Base-by-base conservation (phyloP, 1,140 invertebrate genomes). In the Doryteuthis pealeii region DNA sequence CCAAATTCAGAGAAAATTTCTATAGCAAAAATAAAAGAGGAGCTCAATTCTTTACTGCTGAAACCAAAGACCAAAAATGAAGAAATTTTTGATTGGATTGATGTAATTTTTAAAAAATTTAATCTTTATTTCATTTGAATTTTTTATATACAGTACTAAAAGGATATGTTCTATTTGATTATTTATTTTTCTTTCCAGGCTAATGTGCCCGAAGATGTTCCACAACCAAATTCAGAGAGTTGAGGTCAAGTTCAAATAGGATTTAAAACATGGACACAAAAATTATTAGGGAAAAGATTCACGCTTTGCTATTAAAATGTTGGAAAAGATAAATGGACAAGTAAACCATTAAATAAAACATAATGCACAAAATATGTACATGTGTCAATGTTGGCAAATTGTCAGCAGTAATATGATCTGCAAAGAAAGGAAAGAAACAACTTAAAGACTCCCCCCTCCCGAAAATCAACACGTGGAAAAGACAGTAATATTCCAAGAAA, bases 161-260 rank as follows among this genome's bases (percentile, higher is more conserved):
- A n/a, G n/a, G n/a, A n/a, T n/a, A n/a, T n/a, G 5, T 1, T 62
- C 18, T n/a, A 62, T 62, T n/a, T 22, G 10, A 15, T 62, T 62
- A 6, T n/a, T 62, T 62, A 5, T 62, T 22, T 62, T n/a, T n/a
- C 26, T 62, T 22, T n/a, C 35, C 79, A 94, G 93, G 84, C 93
- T 92, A 85, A 92, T 75, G 78, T 87, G 18, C 79, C 78, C 43
- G 83, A 84, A 40, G 73, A 72, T 8, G 89, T 89, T 32, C 89
- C n/a, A n/a, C n/a, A n/a, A n/a, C n/a, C n/a, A n/a, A 90, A 49
- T 92, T 92, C 86, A 70, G 82, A 84, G 26, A 40, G 35, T 40
- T 40, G 35, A 40, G 35, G 35, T 40, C 35, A 40, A 40, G 35
- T 40, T 40, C 35, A 40, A 40, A 40, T 40, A 40, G 35, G 35